Conservation (phyloP, 1,140 invertebrate species). For the Aphaenogaster floridana region DNA sequence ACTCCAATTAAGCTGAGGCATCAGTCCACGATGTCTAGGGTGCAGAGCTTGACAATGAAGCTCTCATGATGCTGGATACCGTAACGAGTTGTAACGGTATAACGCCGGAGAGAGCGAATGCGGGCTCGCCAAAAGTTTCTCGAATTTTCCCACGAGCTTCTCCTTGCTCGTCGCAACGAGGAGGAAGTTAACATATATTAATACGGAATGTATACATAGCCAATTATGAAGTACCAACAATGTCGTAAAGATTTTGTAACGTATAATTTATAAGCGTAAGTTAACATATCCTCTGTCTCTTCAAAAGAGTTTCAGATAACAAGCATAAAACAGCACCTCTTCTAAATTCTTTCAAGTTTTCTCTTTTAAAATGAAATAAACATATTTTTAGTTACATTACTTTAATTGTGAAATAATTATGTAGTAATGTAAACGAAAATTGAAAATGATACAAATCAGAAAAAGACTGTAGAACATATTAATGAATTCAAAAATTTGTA, state of each 20-base stretch:
- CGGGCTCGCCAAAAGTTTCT: conserved; percentile 69
- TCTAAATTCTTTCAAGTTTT: neutral
- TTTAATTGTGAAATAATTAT: neutral
- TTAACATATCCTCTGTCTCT: neutral
- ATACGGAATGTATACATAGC: conserved; percentile 27
- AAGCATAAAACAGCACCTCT: neutral
- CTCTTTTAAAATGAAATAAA: neutral
- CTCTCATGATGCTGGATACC: conserved; percentile 69
- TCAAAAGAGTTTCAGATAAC: neutral
- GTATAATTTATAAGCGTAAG: conserved; percentile 19
- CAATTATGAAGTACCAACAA: conserved; percentile 55
- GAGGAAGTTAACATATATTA: conserved; percentile 58
- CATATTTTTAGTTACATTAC: neutral
- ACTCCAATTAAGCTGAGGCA: conserved; percentile 81
- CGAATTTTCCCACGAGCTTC: conserved; percentile 59
- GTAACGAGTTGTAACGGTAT: conserved; percentile 74
- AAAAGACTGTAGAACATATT: neutral
- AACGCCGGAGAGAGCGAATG: conserved; percentile 70
- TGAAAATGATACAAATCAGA: neutral
- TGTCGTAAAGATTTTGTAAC: conserved; percentile 35
- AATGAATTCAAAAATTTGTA: neutral
- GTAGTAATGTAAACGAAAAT: neutral
- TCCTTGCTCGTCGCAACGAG: conserved; percentile 57
- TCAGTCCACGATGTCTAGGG: conserved; percentile 77
- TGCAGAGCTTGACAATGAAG: conserved; percentile 76